Evolutionary conservation across 2,797 vertebrate genomes (phyloP).

Genomic region (Iguana delicatissima): DNA sequence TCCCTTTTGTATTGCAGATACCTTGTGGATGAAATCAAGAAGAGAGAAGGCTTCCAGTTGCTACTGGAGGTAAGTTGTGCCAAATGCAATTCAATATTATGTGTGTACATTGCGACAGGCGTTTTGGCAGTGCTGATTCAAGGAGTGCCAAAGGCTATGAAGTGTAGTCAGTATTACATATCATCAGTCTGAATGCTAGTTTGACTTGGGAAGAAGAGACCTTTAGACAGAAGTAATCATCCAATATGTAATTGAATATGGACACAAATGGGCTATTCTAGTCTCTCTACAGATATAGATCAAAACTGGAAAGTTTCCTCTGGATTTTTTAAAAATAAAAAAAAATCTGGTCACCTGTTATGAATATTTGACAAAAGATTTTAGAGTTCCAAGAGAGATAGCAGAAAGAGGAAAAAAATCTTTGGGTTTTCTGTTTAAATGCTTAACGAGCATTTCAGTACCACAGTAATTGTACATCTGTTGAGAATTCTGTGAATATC

Average conservation of each 20-base stretch:
- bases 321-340: neutral
- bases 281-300: neutral
- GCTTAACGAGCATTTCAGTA: neutral
- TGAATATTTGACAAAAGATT: neutral
- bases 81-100: slow-evolving; percentile 18
- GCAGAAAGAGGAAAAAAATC: neutral
- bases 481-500: neutral
- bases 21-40: slow-evolving; percentile 86
- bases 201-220: neutral
- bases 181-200: neutral
- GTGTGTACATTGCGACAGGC: neutral
- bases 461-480: neutral
- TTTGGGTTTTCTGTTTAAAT: neutral
- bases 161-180: neutral
- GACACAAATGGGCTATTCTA: slow-evolving; percentile 13
- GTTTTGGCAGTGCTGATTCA: slow-evolving; percentile 16
- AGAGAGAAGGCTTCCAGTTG: slow-evolving; percentile 85
- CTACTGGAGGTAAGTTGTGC: slow-evolving; percentile 82
- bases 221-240: slow-evolving; percentile 10
- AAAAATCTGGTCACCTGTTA: neutral
- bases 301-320: neutral
- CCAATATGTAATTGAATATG: neutral
- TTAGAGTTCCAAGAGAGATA: neutral
- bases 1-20: slow-evolving; percentile 77
- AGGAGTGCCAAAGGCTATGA: neutral